These are phyloP conservation scores for Drosophila yooni DNA, from an alignment of 2,888 invertebrate species.

Conservation along the genomic window DNA sequence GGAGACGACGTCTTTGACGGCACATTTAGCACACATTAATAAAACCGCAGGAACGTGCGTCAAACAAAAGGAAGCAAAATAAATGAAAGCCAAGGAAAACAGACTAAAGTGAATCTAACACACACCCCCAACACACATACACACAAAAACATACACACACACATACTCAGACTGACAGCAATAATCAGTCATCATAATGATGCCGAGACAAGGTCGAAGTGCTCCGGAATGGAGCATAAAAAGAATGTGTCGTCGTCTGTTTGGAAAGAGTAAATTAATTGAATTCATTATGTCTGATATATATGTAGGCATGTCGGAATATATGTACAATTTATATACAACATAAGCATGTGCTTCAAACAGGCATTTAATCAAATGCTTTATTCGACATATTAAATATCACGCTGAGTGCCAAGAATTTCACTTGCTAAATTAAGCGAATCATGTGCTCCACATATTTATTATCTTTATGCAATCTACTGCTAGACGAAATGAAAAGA, in stretches of 20 bases:
- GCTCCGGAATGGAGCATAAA: constrained; percentile 21
- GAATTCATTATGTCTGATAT: constrained; percentile 75
- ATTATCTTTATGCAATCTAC: constrained; percentile 26
- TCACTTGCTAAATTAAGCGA: constrained; percentile 22
- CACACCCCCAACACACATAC: constrained; percentile 7
- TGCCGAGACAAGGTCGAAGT: constrained; percentile 60
- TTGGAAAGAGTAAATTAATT: constrained; percentile 74
- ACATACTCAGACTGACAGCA: constrained; percentile 41
- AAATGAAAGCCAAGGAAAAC: constrained; percentile 12
- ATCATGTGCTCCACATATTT: constrained; percentile 23
- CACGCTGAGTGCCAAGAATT: constrained; percentile 34
- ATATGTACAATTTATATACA: constrained; percentile 4
- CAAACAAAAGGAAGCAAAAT: constrained; percentile 24
- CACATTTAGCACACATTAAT: constrained; percentile 76
- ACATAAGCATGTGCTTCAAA: constrained; percentile 48
- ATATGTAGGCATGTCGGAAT: constrained; percentile 24
- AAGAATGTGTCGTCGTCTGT: constrained; percentile 37
- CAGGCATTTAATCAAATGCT: constrained; percentile 67
- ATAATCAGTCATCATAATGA: constrained; percentile 76
- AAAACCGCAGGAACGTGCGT: constrained; percentile 67
- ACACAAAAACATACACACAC: constrained; percentile 5
- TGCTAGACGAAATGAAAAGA: neutral
- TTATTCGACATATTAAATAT: constrained; percentile 51
- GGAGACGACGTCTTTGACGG: constrained; percentile 61
- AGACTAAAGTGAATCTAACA: constrained; percentile 29